Evolutionary conservation across 2,113 vertebrate species (phyloP), one percentile per base, ranked within the genome.

Genomic region (Ptilonorhynchus violaceus): DNA sequence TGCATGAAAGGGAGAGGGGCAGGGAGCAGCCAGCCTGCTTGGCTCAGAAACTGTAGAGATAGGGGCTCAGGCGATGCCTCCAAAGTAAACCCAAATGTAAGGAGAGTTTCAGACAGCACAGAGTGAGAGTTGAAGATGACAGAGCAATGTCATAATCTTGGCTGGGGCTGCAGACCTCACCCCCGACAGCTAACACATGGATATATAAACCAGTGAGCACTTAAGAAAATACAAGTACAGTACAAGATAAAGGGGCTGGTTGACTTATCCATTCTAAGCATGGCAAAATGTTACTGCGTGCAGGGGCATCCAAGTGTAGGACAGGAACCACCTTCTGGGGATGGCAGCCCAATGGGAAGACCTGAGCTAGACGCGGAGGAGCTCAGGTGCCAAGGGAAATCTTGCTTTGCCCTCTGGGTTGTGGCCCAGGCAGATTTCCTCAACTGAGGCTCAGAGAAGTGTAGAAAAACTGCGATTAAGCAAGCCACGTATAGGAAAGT

Each of bases 281-380:
- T 47, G n/a, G 11, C 6, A 13, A 63, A 75, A 44, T 2, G 0
- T 59, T 39, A 7, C 41, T 64, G 13, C 10, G 0, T 1, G 1
- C 13, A 50, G 35, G 15, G 33, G 2, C 14, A 35, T 28, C 31
- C 30, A n/a, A 39, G 22, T 49, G 37, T n/a, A 28, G 50, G 42
- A 63, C 22, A n/a, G 52, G 15, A 24, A 67, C 28, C 14, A 12
- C 0, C 1, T 22, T 60, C 17, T 4, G 27, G 35, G 44, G 24
- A 25, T n/a, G 21, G 20, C 33, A 93, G 69, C 13, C 31, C 33
- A 19, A 5, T 30, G 46, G 41, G 30, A 52, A 74, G 35, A 28
- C 30, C n/a, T 44, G 88, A 73, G 19, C 24, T 46, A 52, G 31
- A 11, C 0, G 14, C 27, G 24, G 27, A 56, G 37, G 15, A 18